phyloP scores from a whole-genome alignment of 2,888 invertebrate species.

The Epicampocera succincta region DNA sequence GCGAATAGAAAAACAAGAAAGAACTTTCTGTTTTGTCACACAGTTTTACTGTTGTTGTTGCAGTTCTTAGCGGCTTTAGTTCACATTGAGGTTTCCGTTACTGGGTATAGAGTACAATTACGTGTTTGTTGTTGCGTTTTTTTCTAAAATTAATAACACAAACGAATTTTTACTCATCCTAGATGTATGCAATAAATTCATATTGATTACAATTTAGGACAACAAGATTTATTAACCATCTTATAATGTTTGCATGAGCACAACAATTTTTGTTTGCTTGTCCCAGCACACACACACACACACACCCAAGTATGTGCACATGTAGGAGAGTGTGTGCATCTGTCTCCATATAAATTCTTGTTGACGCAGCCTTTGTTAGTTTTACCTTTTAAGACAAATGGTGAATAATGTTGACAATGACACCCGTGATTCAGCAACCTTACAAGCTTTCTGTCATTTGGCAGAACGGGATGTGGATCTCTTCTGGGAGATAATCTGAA shows the following conservation, averaged over 20 bases:
- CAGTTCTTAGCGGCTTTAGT: no score
- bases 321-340: neutral
- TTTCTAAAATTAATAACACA: slow-evolving; percentile 26
- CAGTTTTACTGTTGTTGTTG: no score
- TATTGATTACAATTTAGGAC: slow-evolving; percentile 62
- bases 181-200: slow-evolving; percentile 67
- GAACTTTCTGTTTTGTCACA: no score
- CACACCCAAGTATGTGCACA: no score
- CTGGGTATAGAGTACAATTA: neutral
- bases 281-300: neutral
- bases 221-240: slow-evolving; percentile 61
- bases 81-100: neutral
- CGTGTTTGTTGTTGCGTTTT: neutral
- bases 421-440: slow-evolving; percentile 8
- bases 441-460: neutral
- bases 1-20: no score
- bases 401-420: slow-evolving; percentile 46
- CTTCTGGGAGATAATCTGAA: no score
- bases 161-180: slow-evolving; percentile 51
- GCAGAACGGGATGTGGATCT: no score
- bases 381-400: slow-evolving; percentile 51
- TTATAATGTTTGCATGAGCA: slow-evolving; percentile 25
- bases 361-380: slow-evolving; percentile 18
- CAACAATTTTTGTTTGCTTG: neutral
- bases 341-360: neutral